These are phyloP conservation scores for Brachyalestes nurse DNA, from an alignment of 2,797 vertebrate genomes.

Conservation along the genomic window DNA sequence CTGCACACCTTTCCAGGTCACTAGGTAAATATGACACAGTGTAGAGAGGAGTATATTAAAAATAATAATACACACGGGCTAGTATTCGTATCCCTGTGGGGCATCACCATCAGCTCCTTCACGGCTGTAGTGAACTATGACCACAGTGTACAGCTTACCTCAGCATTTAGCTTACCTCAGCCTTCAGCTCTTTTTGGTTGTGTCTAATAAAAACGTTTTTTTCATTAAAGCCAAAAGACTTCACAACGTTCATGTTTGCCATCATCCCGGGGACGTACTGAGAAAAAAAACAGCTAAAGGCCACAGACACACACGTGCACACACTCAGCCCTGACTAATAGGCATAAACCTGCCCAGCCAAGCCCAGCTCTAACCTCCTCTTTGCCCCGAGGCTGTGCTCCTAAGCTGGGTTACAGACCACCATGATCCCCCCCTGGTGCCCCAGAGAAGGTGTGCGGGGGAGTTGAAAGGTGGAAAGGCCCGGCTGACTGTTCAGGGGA, in stretches of 20 bases:
- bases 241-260: too few relatives aligned
- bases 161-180: too few relatives aligned
- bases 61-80: constrained; percentile 12
- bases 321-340: constrained; percentile 56
- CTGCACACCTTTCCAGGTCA: constrained; percentile 15
- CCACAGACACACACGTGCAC: background rate
- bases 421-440: background rate
- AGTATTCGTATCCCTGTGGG: background rate
- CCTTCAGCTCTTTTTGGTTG: background rate
- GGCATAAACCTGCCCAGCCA: constrained; percentile 68
- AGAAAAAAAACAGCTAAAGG: background rate
- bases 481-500: constrained; percentile 36
- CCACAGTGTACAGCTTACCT: background rate
- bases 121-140: background rate
- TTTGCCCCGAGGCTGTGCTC: constrained; percentile 63
- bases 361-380: constrained; percentile 64
- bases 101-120: background rate
- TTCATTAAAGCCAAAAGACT: background rate
- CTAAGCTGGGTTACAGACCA: constrained; percentile 56
- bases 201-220: background rate
- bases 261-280: too few relatives aligned
- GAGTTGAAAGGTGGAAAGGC: constrained; percentile 37
- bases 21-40: constrained; percentile 37
- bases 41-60: constrained; percentile 36
- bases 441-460: constrained; percentile 1